Evolutionary conservation across 2,113 vertebrate species (phyloP), one percentile per base, ranked within the genome.

Genomic region (Meles meles): DNA sequence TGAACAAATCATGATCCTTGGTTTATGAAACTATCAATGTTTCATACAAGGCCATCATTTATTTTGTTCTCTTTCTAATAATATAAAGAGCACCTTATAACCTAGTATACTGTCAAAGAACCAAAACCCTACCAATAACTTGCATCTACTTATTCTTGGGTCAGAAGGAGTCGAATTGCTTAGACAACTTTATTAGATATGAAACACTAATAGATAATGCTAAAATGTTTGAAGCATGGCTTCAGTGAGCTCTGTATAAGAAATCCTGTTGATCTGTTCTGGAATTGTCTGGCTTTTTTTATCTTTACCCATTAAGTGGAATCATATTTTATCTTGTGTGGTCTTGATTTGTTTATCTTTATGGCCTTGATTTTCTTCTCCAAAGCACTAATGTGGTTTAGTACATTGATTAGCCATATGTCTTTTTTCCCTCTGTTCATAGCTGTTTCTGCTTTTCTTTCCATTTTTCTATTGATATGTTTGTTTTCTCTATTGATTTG

Each of bases 1-100:
- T 76, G 31, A 76, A 39, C 77, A 44, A 94, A 7, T 81, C 47
- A 17, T 81, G 63, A 92, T 21, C 18, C 14, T 86, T 84, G 69
- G 14, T 77, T 90, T 52, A 74, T 12, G 31, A 52, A 91, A 44
- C 20, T 57, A 3, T 27, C 27, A 15, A 25, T 72, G 8, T 7
- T 61, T 93, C 25, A 21, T 37, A 37, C 1, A 71, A 94, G 31
- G 25, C 4, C 13, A 37, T 90, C 3, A 13, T 71, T 90, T 52
- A 14, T 94, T 89, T 74, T 71, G n/a, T 90, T 91, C 87, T 80
- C 52, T 55, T 94, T 94, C 86, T 55, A n/a, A 20, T 76, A 87
- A 82, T 12, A 27, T 49, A 82, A 79, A 81, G 55, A 63, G 12
- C 1, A 29, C 6, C 34, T 44, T 15, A 63, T 39, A 82, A 69